Base-by-base conservation (phyloP, 2,797 vertebrate genomes). In the Macroramphosus scolopax region DNA sequence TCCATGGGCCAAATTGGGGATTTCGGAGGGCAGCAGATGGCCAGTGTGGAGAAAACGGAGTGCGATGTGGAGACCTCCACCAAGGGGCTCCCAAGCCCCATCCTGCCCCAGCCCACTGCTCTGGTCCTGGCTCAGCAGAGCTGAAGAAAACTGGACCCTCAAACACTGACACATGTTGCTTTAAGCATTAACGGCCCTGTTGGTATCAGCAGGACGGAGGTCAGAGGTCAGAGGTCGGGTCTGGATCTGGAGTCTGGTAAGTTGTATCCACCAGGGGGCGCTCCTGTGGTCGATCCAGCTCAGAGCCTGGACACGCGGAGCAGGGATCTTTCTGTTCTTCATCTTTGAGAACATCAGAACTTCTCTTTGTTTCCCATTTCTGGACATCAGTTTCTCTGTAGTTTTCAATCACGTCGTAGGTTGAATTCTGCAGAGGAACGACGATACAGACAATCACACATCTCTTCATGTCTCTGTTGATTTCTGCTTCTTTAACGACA, bases 361-460 rank as follows among this genome's bases (percentile, higher is more conserved):
- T 36, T 47, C 17, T 30, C 9, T 28, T 28, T 20, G 7, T 51
- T 16, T 31, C 9, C 36, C 20, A 14, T 24, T 44, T 60, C 13
- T 41, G 6, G 20, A 22, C 20, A 22, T 3, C 20, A 22, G 14
- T 26, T 22, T 8, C 13, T 34, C 20, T 15, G 8, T 41, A 6
- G 7, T 46, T 43, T 36, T 20, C 5, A 2, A 28, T 61, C 47
- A 16, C 4, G 6, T 39, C 16, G 8, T 46, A 30, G 30, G 38
- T 38, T 48, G 35, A 47, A 51, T 51, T 42, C 34, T 24, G 5
- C n/a, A n/a, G 41, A 59, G 40, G 35, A 56, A 36, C 1, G 13
- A 16, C 33, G 29, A 42, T 63, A 24, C 37, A 12, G 48, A 85
- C 84, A 81, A 85, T 82, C 76, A 55, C 55, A 12, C 13, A 52